Evolutionary conservation across 2,888 invertebrate species (phyloP).

Genomic region (Cheilosia vulpina): DNA sequence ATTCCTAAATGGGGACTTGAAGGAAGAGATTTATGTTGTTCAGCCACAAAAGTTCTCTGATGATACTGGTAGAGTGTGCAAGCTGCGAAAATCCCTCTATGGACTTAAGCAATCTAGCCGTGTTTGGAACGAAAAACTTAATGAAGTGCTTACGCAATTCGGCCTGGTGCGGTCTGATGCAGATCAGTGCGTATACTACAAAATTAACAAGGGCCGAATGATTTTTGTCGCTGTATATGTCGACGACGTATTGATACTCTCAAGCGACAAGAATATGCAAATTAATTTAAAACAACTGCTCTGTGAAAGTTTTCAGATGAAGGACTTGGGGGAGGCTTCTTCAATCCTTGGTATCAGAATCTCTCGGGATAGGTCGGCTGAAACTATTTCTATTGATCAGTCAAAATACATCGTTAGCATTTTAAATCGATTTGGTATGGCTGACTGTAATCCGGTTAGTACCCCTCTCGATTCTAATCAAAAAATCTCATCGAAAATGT

Average conservation of each 20-base stretch:
- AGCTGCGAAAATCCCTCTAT: constrained; percentile 35
- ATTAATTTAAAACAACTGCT: constrained; percentile 59
- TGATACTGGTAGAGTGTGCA: constrained; percentile 35
- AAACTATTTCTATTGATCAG: constrained; percentile 66
- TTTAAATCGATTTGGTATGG: constrained; percentile 49
- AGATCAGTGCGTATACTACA: constrained; percentile 68
- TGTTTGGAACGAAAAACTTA: constrained; percentile 65
- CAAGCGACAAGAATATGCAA: constrained; percentile 50
- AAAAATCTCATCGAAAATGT: constrained; percentile 53
- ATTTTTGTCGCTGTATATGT: constrained; percentile 76
- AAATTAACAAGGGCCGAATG: constrained; percentile 22
- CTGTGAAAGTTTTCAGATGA: constrained; percentile 66
- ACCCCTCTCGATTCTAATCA: constrained; percentile 57
- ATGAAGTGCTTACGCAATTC: constrained; percentile 38
- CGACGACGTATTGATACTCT: constrained; percentile 74
- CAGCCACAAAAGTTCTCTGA: constrained; percentile 59
- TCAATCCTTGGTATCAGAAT: constrained; percentile 70
- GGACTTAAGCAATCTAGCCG: constrained; percentile 38
- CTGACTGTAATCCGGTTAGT: constrained; percentile 53
- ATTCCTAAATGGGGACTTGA: constrained; percentile 26
- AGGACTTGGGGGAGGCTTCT: constrained; percentile 67
- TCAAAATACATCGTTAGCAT: constrained; percentile 57
- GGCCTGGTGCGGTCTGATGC: constrained; percentile 54
- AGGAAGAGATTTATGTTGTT: constrained; percentile 44
- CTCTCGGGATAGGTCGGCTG: constrained; percentile 31